Evolutionary conservation across 2,797 vertebrate genomes (phyloP), one percentile per base, ranked within the genome.

Genomic region (Malurus splendens): DNA sequence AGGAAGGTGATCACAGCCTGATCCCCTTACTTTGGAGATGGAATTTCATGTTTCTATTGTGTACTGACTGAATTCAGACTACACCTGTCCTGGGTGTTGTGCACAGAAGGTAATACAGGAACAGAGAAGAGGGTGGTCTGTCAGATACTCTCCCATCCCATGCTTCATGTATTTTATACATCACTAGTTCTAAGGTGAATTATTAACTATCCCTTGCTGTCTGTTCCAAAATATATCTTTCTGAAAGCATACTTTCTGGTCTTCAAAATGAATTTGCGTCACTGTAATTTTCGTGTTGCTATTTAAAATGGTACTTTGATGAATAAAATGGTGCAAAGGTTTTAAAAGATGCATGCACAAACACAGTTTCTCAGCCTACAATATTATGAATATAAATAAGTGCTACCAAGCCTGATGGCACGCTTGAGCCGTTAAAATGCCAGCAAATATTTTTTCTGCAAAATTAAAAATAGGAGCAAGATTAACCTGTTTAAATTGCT

Each of bases 81-180:
- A 25, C 0, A 0, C 60, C 22, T 83, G 33, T 14, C 6, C 12
- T 57, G 10, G 5, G 4, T 73, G 30, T 17, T 18, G 39, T 44
- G 18, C 44, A 66, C 30, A 20, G 32, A 48, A 30, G 28, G 19
- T 36, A 9, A 36, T 27, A 72, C 7, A 39, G 22, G 22, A 56
- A 13, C 4, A 75, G 41, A 44, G 19, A 55, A 73, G 13, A 47
- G 2, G 30, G 36, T 25, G 12, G 12, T 62, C 28, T 83, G 32
- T 56, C 14, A 67, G 39, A 51, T 39, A 48, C 14, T 14, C 9
- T 44, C 14, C 16, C 9, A 14, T 7, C 2, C 12, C 17, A 18
- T 2, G 2, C 8, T 50, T 3, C 10, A 7, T 32, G 1, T 50
- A 30, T 82, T 83, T 84, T 19, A 20, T 48, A 30, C n/a, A 9